phyloP scores from a whole-genome alignment of 2,888 invertebrate genomes.

The Cephus sareptanus region DNA sequence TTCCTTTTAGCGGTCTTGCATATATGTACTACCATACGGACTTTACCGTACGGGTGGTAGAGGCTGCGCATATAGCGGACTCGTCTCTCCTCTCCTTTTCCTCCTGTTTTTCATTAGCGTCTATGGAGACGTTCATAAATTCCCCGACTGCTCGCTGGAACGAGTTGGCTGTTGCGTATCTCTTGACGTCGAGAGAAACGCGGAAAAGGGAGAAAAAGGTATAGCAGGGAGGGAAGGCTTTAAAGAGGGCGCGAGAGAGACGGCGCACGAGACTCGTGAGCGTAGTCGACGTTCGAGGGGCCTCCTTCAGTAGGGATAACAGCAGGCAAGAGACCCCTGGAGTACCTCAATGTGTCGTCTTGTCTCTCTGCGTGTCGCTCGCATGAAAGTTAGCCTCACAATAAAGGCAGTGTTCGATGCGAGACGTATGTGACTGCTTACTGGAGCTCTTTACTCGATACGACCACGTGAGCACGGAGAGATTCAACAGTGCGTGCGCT shows the following conservation, averaged over 20 bases:
- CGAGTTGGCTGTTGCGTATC: neutral
- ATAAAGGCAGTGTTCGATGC: constrained; percentile 49
- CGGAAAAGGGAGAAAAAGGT: neutral
- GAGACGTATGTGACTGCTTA: constrained; percentile 21
- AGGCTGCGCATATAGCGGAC: neutral
- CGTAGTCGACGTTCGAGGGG: neutral
- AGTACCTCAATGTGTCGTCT: constrained; percentile 35
- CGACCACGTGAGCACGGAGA: neutral
- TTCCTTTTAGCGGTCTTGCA: neutral
- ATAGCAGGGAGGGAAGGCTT: neutral
- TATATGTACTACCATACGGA: neutral
- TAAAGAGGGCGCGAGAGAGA: neutral
- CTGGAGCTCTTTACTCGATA: neutral
- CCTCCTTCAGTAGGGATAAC: neutral
- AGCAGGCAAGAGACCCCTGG: neutral
- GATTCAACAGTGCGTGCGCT: neutral
- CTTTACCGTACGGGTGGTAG: neutral
- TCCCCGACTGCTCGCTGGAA: neutral
- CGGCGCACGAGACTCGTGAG: neutral
- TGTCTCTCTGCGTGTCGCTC: constrained; percentile 33
- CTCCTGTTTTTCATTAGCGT: constrained; percentile 18
- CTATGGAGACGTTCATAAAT: neutral
- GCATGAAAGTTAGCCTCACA: constrained; percentile 30
- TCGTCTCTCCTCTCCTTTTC: neutral
- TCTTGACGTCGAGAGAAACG: neutral